phyloP scores from a whole-genome alignment of 2,888 invertebrate species.

The Dynastes maya region DNA sequence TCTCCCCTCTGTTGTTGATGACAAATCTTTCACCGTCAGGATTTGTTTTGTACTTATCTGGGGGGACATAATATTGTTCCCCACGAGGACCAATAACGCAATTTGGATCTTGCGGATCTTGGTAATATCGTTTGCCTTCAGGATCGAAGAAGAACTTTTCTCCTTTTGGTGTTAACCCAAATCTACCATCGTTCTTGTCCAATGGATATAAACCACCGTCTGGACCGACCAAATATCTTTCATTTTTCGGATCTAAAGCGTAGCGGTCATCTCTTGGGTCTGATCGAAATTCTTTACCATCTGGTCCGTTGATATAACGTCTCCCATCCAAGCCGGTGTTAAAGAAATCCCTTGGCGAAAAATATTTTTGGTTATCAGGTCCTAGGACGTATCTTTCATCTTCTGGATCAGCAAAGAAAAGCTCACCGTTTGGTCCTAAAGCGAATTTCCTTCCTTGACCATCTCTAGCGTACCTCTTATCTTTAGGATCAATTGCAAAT shows the following conservation, averaged over 20 bases:
- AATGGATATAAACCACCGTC: conserved; percentile 46
- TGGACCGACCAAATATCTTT: conserved; percentile 43
- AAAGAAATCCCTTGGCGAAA: conserved; percentile 42
- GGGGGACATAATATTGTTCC: conserved; percentile 42
- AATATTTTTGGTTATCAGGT: conserved; percentile 46
- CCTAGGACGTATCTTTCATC: conserved; percentile 49
- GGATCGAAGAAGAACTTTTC: conserved; percentile 47
- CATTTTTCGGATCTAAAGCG: conserved; percentile 46
- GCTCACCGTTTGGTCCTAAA: conserved; percentile 49
- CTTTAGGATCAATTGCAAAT: conserved; percentile 49
- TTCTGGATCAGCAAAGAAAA: conserved; percentile 46
- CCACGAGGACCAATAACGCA: conserved; percentile 46
- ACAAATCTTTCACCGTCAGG: conserved; percentile 44
- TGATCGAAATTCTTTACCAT: conserved; percentile 40
- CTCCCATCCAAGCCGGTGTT: conserved; percentile 36
- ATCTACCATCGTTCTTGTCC: conserved; percentile 46
- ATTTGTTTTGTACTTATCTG: conserved; percentile 46
- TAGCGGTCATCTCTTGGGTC: conserved; percentile 50
- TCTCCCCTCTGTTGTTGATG: conserved; percentile 36
- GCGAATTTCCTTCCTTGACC: conserved; percentile 46
- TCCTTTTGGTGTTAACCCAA: conserved; percentile 38
- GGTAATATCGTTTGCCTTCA: conserved; percentile 45
- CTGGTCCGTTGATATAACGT: conserved; percentile 32
- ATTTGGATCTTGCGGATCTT: conserved; percentile 46
- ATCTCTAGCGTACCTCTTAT: conserved; percentile 48